A percentile compares a stretch with the other conserved stretches of the same genome.
Conservation (phyloP, 2,113 vertebrate species). For the Tetrao urogallus region DNA sequence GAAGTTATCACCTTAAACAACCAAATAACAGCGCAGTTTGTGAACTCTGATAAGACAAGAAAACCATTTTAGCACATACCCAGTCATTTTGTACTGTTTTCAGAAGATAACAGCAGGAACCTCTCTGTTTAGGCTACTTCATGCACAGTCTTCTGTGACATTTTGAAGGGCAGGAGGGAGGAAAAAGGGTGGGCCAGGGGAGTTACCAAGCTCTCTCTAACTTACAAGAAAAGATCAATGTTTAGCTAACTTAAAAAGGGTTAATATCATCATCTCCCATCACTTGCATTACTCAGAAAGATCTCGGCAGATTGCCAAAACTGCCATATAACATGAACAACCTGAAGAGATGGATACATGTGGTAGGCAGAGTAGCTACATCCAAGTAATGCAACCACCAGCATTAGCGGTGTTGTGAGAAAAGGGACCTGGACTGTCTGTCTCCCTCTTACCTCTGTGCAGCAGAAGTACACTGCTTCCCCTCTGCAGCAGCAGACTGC, state of each 20-base stretch:
- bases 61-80: background rate
- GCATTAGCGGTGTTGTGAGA: background rate
- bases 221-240: background rate
- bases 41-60: background rate
- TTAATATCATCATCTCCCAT: slow-evolving; percentile 34
- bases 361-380: slow-evolving; percentile 12
- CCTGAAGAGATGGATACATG: slow-evolving; percentile 7
- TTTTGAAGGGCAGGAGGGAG: background rate
- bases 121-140: background rate
- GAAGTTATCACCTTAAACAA: background rate
- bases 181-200: background rate
- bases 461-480: background rate
- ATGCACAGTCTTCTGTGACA: background rate
- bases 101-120: background rate
- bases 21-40: background rate
- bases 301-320: background rate
- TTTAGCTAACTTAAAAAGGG: background rate
- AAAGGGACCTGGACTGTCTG: rapidly evolving
- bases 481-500: background rate
- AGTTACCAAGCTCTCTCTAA: rapidly evolving
- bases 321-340: slow-evolving; percentile 26
- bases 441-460: background rate
- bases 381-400: background rate
- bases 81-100: background rate
- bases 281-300: slow-evolving; percentile 23